Evolutionary conservation across 2,113 vertebrate species (phyloP).

Genomic region (Anthoscopus minutus): DNA sequence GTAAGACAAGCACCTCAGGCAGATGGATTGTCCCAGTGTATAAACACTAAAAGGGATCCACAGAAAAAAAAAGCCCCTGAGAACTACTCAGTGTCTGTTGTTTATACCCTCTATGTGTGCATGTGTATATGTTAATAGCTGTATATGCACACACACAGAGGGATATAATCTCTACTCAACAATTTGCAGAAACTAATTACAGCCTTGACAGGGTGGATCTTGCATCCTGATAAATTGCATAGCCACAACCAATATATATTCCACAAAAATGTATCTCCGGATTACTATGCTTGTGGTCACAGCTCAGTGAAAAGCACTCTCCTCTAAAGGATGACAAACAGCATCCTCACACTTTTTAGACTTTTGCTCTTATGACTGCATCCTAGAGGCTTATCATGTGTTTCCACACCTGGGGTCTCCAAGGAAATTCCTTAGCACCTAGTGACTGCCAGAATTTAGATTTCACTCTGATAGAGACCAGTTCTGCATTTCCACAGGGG

Average conservation of each 20-base stretch:
- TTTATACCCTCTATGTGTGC: not conserved
- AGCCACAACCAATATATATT: not conserved
- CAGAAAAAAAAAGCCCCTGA: not conserved
- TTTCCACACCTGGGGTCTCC: not conserved
- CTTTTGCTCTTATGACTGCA: not conserved
- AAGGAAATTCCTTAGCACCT: constrained; percentile 14
- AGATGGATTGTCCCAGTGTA: not conserved
- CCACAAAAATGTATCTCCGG: not conserved
- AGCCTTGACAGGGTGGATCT: not conserved
- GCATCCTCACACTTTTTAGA: not conserved
- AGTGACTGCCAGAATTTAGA: not conserved
- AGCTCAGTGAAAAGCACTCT: not conserved
- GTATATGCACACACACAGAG: not conserved
- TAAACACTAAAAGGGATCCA: not conserved
- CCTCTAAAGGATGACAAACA: not conserved
- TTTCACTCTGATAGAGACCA: not conserved
- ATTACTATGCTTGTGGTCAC: not conserved
- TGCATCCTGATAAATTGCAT: not conserved
- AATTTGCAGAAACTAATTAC: constrained; percentile 8
- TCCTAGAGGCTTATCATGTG: not conserved
- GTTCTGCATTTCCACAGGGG: not conserved
- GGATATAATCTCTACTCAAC: not conserved
- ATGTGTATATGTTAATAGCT: not conserved
- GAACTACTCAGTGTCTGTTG: not conserved
- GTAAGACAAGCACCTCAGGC: not conserved